Percentiles rank a stretch among this genome's conserved stretches.
Evolutionary conservation across 2,113 vertebrate genomes (phyloP).

Genomic region (Zosterops pallidus): DNA sequence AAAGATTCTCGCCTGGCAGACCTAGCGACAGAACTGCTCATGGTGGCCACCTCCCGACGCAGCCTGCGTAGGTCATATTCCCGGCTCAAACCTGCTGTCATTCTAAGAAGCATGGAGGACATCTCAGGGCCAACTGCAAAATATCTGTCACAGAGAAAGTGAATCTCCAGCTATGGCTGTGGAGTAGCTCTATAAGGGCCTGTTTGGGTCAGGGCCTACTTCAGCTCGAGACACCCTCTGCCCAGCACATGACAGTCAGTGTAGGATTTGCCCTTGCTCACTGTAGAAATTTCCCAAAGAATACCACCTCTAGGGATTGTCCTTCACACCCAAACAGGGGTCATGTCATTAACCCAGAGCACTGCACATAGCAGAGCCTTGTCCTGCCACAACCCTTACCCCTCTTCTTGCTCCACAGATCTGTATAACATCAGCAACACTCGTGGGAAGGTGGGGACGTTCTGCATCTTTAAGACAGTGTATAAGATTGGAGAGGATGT

Average conservation of each 20-base stretch:
- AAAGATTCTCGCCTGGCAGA: conserved; percentile 88
- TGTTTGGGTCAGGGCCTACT: not conserved
- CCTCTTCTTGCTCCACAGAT: conserved; percentile 69
- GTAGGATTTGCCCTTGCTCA: not conserved
- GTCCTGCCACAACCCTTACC: not conserved
- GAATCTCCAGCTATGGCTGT: rapidly evolving
- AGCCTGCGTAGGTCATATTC: conserved; percentile 73
- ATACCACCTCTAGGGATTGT: not conserved
- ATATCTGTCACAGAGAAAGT: not conserved
- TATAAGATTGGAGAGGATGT: conserved; percentile 96
- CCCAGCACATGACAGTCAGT: not conserved
- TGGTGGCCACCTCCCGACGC: conserved; percentile 91
- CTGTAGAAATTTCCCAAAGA: not conserved
- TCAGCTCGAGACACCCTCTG: not conserved
- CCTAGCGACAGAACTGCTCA: conserved; percentile 90
- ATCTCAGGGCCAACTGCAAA: not conserved
- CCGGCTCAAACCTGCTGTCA: not conserved
- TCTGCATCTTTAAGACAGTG: conserved; percentile 95
- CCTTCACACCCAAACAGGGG: not conserved
- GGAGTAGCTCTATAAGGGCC: not conserved
- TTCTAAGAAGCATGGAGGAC: not conserved
- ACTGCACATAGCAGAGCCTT: not conserved
- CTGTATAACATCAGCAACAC: conserved; percentile 95
- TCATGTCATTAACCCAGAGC: not conserved
- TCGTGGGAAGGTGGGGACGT: conserved; percentile 91